Evolutionary conservation across 2,113 vertebrate species (phyloP).

Genomic region (Pedionomus torquatus): DNA sequence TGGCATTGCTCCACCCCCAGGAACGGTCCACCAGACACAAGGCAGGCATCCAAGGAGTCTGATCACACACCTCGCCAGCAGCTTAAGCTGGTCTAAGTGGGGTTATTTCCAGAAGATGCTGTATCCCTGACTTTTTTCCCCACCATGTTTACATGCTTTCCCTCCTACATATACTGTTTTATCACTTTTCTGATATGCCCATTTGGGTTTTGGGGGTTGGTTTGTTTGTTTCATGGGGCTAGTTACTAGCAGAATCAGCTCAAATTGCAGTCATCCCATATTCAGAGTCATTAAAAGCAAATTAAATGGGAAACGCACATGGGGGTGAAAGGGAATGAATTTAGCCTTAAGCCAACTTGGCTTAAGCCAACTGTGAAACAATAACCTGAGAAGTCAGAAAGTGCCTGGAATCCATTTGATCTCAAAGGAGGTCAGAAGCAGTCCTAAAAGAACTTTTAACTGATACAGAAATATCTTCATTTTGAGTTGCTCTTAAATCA

Average conservation of each 20-base stretch:
- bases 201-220: neutral
- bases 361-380: neutral
- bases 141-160: neutral
- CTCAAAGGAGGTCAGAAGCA: neutral
- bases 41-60: neutral
- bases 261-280: neutral
- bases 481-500: neutral
- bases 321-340: neutral
- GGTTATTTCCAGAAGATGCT: neutral
- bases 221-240: neutral
- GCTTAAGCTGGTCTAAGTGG: neutral
- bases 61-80: neutral
- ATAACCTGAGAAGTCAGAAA: neutral
- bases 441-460: neutral
- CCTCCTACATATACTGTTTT: neutral
- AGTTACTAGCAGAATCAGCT: neutral
- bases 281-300: slow-evolving; percentile 1
- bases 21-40: neutral
- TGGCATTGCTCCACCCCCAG: neutral
- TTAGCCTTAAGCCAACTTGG: neutral
- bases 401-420: neutral
- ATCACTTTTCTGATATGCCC: neutral
- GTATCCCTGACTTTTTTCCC: neutral
- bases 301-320: neutral
- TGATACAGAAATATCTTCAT: neutral